Base-by-base conservation (phyloP, 2,113 vertebrate species). In the Gorsachius goisagi region DNA sequence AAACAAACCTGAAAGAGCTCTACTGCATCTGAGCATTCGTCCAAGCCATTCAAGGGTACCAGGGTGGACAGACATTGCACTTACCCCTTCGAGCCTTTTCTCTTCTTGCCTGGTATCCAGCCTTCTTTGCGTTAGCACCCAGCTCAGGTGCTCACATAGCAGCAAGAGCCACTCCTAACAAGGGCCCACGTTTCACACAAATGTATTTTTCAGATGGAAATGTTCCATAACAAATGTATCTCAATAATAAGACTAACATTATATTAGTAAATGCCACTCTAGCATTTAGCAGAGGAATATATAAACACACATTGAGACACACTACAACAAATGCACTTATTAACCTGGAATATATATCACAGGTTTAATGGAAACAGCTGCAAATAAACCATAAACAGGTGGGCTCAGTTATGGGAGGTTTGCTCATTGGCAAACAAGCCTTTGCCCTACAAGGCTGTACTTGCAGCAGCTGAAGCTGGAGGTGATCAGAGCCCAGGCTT, bases 271-370 rank as follows among this genome's bases (percentile, higher is more conserved):
- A 5, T 7, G 6, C 7, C 55, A 21, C 9, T 2, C 21, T 15
- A 87, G 6, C 12, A 37, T 10, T 59, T 33, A 71, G 12, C 22
- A 88, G 8, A 67, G 9, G 10, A 9, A 13, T 1, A 2, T 2
- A 4, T 3, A 6, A n/a, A 39, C 15, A 26, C 22, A 18, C 22
- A 9, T 0, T 2, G 0, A 50, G 4, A 21, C 27, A n/a, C 0
- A 0, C 17, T 6, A 2, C 28, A 62, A 35, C 5, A 8, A 27
- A 32, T 8, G 12, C 18, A 2, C 15, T 45, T 20, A 6, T 53
- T 73, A 62, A 47, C 35, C 23, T 44, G 30, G 28, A 35, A 15
- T 21, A 5, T 9, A 5, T 60, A 49, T 33, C 44, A n/a, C 50
- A 39, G 33, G 27, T 53, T 78, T 45, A 91, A 55, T 16, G 58